These are phyloP conservation scores for Phalacrocorax carbo DNA, from an alignment of 2,113 vertebrate genomes.

Conservation along the genomic window DNA sequence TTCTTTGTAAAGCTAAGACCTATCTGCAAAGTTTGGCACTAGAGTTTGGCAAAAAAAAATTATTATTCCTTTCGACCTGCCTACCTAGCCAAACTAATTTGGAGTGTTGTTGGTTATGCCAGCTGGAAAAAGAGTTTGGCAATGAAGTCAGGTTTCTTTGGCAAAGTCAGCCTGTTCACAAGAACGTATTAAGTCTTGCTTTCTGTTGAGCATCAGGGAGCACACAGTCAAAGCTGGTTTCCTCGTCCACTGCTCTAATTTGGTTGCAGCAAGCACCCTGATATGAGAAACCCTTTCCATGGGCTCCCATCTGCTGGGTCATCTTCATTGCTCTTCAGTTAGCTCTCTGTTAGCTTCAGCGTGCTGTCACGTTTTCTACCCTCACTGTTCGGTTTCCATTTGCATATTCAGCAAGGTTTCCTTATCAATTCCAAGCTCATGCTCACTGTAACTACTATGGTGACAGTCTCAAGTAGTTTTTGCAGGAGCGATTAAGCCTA, in stretches of 20 bases:
- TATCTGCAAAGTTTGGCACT: background rate
- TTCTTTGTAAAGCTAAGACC: background rate
- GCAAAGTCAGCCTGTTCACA: background rate
- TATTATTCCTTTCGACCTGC: slow-evolving; percentile 18
- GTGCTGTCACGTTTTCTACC: background rate
- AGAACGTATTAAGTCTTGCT: background rate
- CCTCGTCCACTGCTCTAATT: fast-evolving
- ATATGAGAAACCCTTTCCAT: background rate
- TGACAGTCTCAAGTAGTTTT: background rate
- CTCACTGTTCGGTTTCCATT: background rate
- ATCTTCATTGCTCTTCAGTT: background rate
- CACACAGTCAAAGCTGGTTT: background rate
- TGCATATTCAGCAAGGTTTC: background rate
- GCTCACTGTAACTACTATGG: background rate
- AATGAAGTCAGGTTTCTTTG: background rate
- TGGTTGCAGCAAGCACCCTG: background rate
- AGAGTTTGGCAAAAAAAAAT: background rate
- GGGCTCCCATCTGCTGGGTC: background rate
- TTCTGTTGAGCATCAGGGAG: background rate
- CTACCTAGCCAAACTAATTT: slow-evolving; percentile 51
- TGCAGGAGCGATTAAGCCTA: background rate
- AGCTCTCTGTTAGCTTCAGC: background rate
- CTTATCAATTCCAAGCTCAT: background rate
- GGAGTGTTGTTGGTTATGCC: slow-evolving; percentile 18
- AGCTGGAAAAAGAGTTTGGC: slow-evolving; percentile 30